Conservation (phyloP, 2,797 vertebrate species). For the Antennarius maculatus region DNA sequence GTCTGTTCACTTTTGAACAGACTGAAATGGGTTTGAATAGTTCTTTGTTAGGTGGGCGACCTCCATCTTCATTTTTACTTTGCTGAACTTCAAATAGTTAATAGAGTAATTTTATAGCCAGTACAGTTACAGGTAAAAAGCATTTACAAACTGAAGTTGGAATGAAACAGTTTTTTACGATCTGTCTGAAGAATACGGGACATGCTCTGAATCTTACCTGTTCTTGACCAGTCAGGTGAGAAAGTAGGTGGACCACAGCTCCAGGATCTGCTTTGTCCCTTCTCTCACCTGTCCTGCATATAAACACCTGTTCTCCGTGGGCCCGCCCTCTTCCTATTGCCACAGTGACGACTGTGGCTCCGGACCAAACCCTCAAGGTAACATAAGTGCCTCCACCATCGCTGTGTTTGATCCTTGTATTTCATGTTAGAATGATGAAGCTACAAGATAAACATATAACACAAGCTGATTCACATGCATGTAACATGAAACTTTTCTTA, state of each 20-base stretch:
- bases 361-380: constrained; percentile 5
- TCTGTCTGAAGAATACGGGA: neutral
- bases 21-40: neutral
- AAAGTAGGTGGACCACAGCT: constrained; percentile 27
- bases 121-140: no score
- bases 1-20: neutral
- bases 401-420: neutral
- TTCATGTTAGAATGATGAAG: neutral
- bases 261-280: constrained; percentile 50
- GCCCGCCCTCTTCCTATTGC: constrained; percentile 47
- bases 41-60: neutral
- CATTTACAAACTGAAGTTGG: neutral
- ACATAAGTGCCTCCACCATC: neutral
- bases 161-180: neutral
- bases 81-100: no score
- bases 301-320: constrained; percentile 69
- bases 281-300: constrained; percentile 65
- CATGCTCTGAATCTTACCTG: constrained; percentile 69
- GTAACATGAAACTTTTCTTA: no score
- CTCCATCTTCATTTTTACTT: no score
- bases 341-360: constrained; percentile 1
- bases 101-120: no score
- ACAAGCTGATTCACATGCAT: no score
- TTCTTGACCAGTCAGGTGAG: constrained; percentile 39
- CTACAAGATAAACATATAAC: neutral